These are phyloP conservation scores for Rhombomys opimus DNA, from an alignment of 2,113 vertebrate genomes.

Conservation along the genomic window DNA sequence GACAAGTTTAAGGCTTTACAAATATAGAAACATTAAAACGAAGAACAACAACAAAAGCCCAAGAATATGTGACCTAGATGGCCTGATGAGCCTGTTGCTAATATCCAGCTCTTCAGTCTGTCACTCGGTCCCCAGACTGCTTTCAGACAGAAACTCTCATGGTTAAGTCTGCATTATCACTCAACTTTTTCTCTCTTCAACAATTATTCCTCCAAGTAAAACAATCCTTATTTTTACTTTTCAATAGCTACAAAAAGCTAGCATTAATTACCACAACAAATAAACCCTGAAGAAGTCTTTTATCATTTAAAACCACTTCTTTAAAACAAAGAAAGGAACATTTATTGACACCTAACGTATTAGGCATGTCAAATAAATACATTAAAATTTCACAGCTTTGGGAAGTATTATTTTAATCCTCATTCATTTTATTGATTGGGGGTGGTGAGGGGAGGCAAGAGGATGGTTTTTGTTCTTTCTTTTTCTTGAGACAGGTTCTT, in stretches of 20 bases:
- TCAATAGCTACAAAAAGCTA: constrained; percentile 42
- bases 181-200: neutral
- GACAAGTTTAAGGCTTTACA: neutral
- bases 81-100: neutral
- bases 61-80: neutral
- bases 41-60: neutral
- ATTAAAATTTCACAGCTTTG: constrained; percentile 47
- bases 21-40: neutral
- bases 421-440: neutral
- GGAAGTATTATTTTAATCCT: neutral
- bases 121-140: neutral
- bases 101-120: neutral
- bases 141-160: neutral
- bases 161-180: neutral
- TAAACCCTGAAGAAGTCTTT: neutral
- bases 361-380: constrained; percentile 4
- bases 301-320: neutral
- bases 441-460: neutral
- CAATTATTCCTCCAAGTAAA: constrained; percentile 41
- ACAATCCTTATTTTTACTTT: neutral
- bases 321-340: neutral
- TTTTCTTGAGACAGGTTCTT: neutral
- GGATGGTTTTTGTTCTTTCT: neutral
- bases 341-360: neutral
- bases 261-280: neutral